A percentile compares a stretch with the other conserved stretches of the same genome.
Evolutionary conservation across 2,797 vertebrate genomes (phyloP).

Genomic region (Tympanoctomys barrerae): DNA sequence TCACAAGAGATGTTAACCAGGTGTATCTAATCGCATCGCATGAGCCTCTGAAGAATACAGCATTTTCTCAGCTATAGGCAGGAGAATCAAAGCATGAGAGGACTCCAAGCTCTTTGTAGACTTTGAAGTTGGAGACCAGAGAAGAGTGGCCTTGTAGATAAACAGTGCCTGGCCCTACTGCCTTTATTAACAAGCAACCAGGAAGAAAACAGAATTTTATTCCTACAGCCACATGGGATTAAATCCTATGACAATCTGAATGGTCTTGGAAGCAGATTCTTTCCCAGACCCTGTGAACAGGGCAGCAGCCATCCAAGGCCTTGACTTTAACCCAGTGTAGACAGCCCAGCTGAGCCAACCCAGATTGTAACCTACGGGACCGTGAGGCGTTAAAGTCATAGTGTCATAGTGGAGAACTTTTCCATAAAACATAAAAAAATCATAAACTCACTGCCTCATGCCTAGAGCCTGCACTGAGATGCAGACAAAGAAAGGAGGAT

Average conservation of each 20-base stretch:
- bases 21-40: conserved; percentile 28
- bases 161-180: not conserved
- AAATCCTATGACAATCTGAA: not conserved
- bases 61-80: not conserved
- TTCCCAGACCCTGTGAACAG: not conserved
- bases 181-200: not conserved
- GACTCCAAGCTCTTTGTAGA: not conserved
- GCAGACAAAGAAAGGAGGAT: not conserved
- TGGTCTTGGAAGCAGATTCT: not conserved
- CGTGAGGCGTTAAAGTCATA: not conserved
- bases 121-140: not conserved
- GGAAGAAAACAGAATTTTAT: not conserved
- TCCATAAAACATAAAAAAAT: not conserved
- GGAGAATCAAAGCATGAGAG: not conserved
- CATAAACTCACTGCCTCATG: not conserved
- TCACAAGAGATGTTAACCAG: conserved; percentile 16
- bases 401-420: not conserved
- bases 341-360: not conserved
- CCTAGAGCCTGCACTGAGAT: not conserved
- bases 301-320: not conserved
- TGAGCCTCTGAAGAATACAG: not conserved
- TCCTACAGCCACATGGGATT: not conserved
- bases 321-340: not conserved
- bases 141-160: not conserved
- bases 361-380: not conserved